Evolutionary conservation across 2,113 vertebrate species (phyloP).

Genomic region (Ranitomeya imitator): DNA sequence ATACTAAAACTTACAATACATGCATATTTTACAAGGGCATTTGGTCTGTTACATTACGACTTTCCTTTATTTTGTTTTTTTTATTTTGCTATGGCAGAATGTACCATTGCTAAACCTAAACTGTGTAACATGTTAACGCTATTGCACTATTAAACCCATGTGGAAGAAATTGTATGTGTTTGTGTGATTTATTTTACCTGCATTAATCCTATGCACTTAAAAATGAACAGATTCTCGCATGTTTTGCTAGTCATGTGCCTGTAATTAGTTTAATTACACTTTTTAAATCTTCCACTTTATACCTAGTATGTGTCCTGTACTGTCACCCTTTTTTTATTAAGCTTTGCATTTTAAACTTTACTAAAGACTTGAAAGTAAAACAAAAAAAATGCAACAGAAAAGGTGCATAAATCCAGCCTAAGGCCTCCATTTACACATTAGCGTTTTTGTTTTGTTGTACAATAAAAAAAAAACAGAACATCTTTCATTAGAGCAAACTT

Average conservation of each 20-base stretch:
- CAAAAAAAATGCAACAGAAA: too few species aligned
- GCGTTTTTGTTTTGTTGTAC: too few species aligned
- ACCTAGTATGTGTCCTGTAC: background rate
- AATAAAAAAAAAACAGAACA: too few species aligned
- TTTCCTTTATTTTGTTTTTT: background rate
- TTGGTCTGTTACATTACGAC: background rate
- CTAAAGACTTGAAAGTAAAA: too few species aligned
- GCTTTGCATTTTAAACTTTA: too few species aligned
- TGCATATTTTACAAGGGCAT: slow-evolving; percentile 19
- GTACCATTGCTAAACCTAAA: background rate
- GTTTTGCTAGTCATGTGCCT: background rate
- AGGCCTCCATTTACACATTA: too few species aligned
- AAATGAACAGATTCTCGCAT: too few species aligned
- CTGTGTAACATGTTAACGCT: background rate
- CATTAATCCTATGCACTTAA: background rate
- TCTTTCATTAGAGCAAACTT: too few species aligned
- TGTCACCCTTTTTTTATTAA: too few species aligned
- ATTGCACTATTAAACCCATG: slow-evolving; percentile 2
- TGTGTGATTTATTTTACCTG: background rate
- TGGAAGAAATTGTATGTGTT: background rate
- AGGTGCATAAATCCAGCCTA: too few species aligned
- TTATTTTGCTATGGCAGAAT: background rate
- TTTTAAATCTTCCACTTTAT: background rate
- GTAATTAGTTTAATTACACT: background rate
- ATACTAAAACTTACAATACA: background rate